Base-by-base conservation (phyloP, 2,888 invertebrate genomes). In the Sarcophaga subvicina region DNA sequence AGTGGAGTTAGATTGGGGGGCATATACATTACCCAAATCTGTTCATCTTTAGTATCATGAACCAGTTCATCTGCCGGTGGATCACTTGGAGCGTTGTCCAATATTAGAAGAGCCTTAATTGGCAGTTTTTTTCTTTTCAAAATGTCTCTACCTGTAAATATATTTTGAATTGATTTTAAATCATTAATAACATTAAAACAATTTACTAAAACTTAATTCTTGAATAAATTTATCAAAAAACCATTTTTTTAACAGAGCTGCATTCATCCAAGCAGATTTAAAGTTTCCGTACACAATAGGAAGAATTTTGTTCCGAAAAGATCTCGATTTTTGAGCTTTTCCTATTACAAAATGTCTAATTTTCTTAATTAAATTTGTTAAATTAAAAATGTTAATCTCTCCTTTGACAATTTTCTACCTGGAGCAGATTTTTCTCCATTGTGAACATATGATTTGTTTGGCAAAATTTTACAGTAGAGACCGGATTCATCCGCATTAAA, bases 1-100 rank as follows among this genome's bases (percentile, higher is more conserved):
- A 63, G 22, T 63, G 20, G 63, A 22, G 63, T 63, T 22, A 63
- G 8, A 63, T 63, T 63, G 11, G 63, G 22, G n/a, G 63, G 63
- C 63, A 22, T 63, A 63, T 63, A 63, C 22, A 63, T 20, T 22
- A 22, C 22, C 63, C 63, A 63, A 22, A 22, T 22, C 22, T 63
- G 20, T 49, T 11, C 63, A 22, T 20, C 63, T 22, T 22, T 63
- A 20, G 63, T 22, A 22, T 63, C 12, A 11, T 63, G 20, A 11
- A 63, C 63, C 22, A 63, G 8, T 22, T 63, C 22, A 22, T 63
- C 27, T 63, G 60, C 60, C 8, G 20, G 60, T 20, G 60, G 60
- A n/a, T 62, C 20, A 20, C 60, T 20, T 20, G 60, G 60, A 20
- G 60, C 60, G 8, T 62, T 20, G 17, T 62, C 60, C 3, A 49